Evolutionary conservation across 2,113 vertebrate genomes (phyloP).

Genomic region (Etia nguti): DNA sequence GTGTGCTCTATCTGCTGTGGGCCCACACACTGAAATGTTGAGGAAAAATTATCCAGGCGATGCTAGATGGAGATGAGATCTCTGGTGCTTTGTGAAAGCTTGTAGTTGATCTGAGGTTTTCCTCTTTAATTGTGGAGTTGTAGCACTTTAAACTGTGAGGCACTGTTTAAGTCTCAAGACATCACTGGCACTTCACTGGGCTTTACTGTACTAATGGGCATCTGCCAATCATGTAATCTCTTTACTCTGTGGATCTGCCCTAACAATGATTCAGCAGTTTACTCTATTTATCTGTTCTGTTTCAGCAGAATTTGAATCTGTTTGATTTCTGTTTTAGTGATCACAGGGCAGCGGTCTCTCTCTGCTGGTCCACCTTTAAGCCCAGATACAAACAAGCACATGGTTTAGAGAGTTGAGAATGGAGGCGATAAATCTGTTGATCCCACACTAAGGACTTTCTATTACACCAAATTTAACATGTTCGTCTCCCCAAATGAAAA

Average conservation of each 20-base stretch:
- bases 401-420: background rate
- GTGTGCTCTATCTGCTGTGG: slow-evolving; percentile 3
- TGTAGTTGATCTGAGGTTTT: background rate
- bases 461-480: background rate
- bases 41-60: background rate
- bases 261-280: background rate
- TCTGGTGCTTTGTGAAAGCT: background rate
- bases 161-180: slow-evolving; percentile 23
- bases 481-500: background rate
- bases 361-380: background rate
- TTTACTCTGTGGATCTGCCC: background rate
- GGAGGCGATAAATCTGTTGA: background rate
- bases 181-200: background rate
- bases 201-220: background rate
- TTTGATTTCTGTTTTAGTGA: background rate
- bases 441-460: background rate
- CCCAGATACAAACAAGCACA: background rate
- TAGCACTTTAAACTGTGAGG: slow-evolving; percentile 49
- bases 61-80: background rate
- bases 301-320: background rate
- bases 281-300: background rate
- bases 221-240: background rate
- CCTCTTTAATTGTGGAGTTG: background rate
- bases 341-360: background rate
- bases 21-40: background rate